A percentile compares a stretch with the other conserved stretches of the same genome.
Conservation (phyloP, 2,797 vertebrate species). For the Cossypha dichroa region DNA sequence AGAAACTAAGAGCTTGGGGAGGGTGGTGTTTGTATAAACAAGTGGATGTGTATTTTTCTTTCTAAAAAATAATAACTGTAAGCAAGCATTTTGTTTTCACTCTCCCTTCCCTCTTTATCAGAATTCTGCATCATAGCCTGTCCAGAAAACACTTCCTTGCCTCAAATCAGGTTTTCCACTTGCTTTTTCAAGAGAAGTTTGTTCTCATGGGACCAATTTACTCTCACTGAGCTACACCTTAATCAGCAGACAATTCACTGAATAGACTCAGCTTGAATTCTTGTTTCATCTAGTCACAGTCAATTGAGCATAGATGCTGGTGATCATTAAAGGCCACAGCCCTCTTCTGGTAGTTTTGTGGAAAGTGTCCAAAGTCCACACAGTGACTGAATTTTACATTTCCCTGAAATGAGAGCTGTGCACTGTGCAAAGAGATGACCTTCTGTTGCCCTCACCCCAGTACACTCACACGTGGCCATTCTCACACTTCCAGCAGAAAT, state of each 20-base stretch:
- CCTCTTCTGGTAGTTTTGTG: constrained; percentile 68
- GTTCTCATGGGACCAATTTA: constrained; percentile 58
- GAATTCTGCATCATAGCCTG: background rate
- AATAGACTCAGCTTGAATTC: constrained; percentile 68
- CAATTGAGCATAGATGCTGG: constrained; percentile 68
- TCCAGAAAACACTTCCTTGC: background rate
- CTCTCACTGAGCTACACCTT: constrained; percentile 66
- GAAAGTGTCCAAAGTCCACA: constrained; percentile 57
- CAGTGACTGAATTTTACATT: constrained; percentile 56
- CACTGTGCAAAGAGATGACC: background rate
- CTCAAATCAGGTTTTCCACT: constrained; percentile 16
- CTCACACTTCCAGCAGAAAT: background rate
- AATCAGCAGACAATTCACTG: constrained; percentile 70
- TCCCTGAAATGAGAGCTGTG: constrained; percentile 17
- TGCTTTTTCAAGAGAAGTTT: constrained; percentile 41
- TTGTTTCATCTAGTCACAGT: constrained; percentile 71
- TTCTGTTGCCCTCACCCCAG: background rate
- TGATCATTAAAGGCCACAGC: constrained; percentile 71
- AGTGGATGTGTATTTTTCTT: background rate
- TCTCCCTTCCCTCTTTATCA: background rate
- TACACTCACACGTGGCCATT: background rate
- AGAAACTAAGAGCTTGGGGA: background rate
- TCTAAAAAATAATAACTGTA: background rate
- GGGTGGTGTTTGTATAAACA: background rate
- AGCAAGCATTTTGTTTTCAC: background rate